These are phyloP conservation scores for Rhynchonycteris naso DNA, from an alignment of 2,797 vertebrate genomes.

Conservation along the genomic window DNA sequence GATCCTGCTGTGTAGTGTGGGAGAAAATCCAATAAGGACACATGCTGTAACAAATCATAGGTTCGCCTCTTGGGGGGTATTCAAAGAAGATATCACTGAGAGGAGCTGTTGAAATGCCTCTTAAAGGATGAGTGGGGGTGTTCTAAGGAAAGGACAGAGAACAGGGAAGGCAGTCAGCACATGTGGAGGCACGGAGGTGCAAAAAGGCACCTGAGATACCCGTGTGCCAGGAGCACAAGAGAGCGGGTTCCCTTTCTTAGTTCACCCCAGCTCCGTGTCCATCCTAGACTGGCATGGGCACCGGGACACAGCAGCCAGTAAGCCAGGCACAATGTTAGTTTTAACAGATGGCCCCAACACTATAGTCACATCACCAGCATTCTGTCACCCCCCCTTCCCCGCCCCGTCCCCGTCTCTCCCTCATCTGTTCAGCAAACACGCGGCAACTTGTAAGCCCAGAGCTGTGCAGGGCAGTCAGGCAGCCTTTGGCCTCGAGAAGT, in stretches of 20 bases:
- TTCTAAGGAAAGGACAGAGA: background rate
- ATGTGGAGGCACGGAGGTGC: no score
- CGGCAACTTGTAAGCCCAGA: background rate
- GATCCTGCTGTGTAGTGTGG: fast-evolving
- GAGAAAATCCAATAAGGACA: background rate
- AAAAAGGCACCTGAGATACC: background rate
- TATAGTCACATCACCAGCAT: background rate
- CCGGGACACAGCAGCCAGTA: background rate
- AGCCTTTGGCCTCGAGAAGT: background rate
- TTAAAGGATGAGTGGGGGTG: fast-evolving
- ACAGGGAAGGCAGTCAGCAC: background rate
- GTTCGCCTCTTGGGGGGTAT: background rate
- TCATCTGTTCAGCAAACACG: background rate
- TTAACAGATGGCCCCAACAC: background rate
- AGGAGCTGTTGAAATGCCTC: background rate
- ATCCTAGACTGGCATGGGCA: no score
- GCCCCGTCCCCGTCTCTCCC: background rate
- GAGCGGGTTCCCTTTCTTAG: no score
- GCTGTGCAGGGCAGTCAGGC: background rate
- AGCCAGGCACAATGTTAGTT: background rate
- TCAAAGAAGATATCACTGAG: background rate
- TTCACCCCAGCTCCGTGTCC: background rate
- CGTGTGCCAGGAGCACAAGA: background rate
- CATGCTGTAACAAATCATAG: background rate
- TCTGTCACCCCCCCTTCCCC: background rate